These are phyloP conservation scores for Drosophila rhopaloa DNA, from an alignment of 1,140 invertebrate genomes.

Conservation along the genomic window DNA sequence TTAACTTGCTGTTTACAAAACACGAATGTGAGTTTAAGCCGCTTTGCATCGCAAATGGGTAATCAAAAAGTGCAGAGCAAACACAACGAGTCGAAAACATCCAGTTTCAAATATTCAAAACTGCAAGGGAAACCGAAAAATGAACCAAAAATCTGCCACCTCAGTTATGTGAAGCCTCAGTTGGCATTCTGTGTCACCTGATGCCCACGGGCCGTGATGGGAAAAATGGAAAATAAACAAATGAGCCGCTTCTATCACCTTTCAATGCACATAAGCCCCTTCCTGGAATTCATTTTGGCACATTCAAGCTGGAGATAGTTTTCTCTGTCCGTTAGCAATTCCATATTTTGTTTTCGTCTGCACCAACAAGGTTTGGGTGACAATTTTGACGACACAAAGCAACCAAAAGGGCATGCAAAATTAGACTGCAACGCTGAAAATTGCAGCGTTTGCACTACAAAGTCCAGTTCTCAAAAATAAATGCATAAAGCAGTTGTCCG, in stretches of 20 bases:
- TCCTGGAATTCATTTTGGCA: slow-evolving; percentile 2
- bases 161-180: slow-evolving; percentile 46
- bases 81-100: slow-evolving; percentile 6
- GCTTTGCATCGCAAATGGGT: slow-evolving; percentile 13
- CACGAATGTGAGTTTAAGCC: slow-evolving; percentile 16
- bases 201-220: slow-evolving; percentile 10
- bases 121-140: slow-evolving; percentile 1
- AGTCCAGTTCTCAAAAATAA: slow-evolving; percentile 3
- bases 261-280: slow-evolving; percentile 11
- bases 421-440: slow-evolving; percentile 54
- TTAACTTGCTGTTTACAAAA: slow-evolving; percentile 3
- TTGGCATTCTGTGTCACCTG: slow-evolving; percentile 28
- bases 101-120: slow-evolving; percentile 39
- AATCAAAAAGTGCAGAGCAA: slow-evolving; percentile 14
- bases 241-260: slow-evolving; percentile 4
- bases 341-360: slow-evolving; percentile 16
- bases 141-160: slow-evolving; percentile 28
- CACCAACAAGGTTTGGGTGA: slow-evolving; percentile 32
- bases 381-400: slow-evolving; percentile 26
- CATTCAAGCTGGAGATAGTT: background rate
- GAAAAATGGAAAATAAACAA: slow-evolving; percentile 34
- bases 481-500: background rate
- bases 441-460: slow-evolving; percentile 29
- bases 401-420: slow-evolving; percentile 40
- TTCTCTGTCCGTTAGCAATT: slow-evolving; percentile 6